These are phyloP conservation scores for Okamejei kenojei DNA, from an alignment of 2,797 vertebrate genomes.

Conservation along the genomic window DNA sequence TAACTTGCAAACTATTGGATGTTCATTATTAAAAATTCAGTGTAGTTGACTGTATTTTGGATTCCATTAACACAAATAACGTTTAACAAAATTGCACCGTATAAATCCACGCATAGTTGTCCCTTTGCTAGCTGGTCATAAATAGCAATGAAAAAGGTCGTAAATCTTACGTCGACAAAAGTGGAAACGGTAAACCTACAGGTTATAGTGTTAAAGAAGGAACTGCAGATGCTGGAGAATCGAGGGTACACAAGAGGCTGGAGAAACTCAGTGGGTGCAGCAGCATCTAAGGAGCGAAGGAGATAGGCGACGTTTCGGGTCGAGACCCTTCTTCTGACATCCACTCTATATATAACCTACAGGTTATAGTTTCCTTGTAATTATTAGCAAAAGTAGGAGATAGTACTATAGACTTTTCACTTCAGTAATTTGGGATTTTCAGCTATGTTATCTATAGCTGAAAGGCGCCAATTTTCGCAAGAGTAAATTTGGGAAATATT, in stretches of 20 bases:
- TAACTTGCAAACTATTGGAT: background rate
- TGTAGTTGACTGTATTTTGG: background rate
- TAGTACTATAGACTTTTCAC: background rate
- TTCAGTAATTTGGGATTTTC: constrained; percentile 22
- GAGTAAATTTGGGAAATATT: constrained; percentile 15
- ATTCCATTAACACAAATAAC: background rate
- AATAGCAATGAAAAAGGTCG: background rate
- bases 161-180: background rate
- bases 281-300: too few relatives aligned
- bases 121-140: background rate
- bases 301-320: too few relatives aligned
- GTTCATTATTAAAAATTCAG: constrained; percentile 16
- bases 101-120: background rate
- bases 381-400: background rate
- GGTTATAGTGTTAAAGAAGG: too few relatives aligned
- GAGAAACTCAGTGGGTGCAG: too few relatives aligned
- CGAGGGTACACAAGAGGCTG: too few relatives aligned
- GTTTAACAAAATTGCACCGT: background rate
- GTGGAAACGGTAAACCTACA: background rate
- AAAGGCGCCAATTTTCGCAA: background rate
- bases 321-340: too few relatives aligned
- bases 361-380: background rate
- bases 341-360: too few relatives aligned
- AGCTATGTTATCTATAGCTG: background rate
- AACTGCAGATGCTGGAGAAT: too few relatives aligned